Base-by-base conservation (phyloP, 2,797 vertebrate species). In the Anguilla megastoma region DNA sequence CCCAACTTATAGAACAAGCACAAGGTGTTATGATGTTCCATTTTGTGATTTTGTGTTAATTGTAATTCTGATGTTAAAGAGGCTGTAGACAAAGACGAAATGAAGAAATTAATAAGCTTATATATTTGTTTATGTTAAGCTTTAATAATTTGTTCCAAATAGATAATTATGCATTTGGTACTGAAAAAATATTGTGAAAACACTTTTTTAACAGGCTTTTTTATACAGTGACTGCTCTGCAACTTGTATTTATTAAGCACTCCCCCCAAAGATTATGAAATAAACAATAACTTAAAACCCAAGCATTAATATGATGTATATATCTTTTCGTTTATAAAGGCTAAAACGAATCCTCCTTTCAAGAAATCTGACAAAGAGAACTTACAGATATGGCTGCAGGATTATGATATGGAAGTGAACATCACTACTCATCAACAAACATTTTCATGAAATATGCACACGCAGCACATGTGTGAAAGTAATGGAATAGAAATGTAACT, bases 21-120 rank as follows among this genome's bases (percentile, higher is more conserved):
- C 76, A 52, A 87, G 56, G 79, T 48, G 30, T 21, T 36, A 12
- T 79, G 52, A 16, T 88, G 50, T 88, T 87, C 52, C 24, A 76
- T 60, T 80, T 3, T 58, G 16, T 87, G 74, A 58, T 76, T 60
- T 18, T 14, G 12, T 58, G 54, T 41, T 86, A 60, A 45, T 12
- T 82, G 74, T 58, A 48, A 82, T 87, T 87, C 33, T 36, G 69
- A 45, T 82, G 79, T 82, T 50, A 82, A 82, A 82, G 36, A 16
- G 36, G 74, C 16, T 41, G 5, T 79, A 45, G 74, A 45, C 33
- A 36, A 36, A 33, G 36, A 41, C 5, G 24, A 21, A 48, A 82
- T 82, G 74, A 69, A 36, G 5, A 24, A 80, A 80, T 21, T 14
- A 80, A 21, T 41, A 41, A 16, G n/a, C 71, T 27, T 21, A 33